Conservation (phyloP, 1,140 invertebrate species). For the Apis cerana region DNA sequence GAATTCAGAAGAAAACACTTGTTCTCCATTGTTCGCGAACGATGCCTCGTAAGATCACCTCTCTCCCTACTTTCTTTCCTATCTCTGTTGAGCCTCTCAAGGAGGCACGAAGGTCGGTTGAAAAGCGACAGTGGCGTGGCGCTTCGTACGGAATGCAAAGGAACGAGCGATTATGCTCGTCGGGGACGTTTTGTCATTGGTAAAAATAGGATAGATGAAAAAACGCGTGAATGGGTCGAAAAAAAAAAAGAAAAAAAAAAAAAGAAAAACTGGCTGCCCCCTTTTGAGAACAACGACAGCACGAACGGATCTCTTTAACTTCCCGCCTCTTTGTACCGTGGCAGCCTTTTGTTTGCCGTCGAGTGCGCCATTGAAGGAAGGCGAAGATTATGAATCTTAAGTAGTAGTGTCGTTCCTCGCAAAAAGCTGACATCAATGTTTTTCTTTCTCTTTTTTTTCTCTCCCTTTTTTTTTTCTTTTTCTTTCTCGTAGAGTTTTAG, state of each 20-base stretch:
- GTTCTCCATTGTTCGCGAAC: constrained; percentile 41
- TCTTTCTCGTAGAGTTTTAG: not conserved
- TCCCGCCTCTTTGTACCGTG: not conserved
- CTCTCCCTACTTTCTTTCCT: constrained; percentile 17
- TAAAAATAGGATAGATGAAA: constrained; percentile 1
- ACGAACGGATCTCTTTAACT: not conserved
- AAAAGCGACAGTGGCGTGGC: not conserved
- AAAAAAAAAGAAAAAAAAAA: too few relatives aligned
- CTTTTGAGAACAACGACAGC: constrained; percentile 3
- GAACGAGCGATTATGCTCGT: constrained; percentile 9
- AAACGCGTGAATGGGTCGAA: not conserved
- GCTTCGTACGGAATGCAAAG: not conserved
- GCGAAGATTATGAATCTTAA: constrained; percentile 18
- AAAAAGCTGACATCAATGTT: not conserved
- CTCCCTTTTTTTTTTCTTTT: not conserved
- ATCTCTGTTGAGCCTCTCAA: not conserved
- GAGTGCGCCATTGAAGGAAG: not conserved
- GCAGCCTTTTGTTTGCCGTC: not conserved
- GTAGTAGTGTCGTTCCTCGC: not conserved
- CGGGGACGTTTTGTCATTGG: not conserved
- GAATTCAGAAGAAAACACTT: constrained; percentile 41
- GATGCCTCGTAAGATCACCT: constrained; percentile 34
- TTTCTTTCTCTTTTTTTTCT: not conserved
- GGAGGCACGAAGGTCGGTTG: constrained; percentile 17
- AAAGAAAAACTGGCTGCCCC: not conserved